phyloP scores from a whole-genome alignment of 2,113 vertebrate genomes.

The Lonchura striata region DNA sequence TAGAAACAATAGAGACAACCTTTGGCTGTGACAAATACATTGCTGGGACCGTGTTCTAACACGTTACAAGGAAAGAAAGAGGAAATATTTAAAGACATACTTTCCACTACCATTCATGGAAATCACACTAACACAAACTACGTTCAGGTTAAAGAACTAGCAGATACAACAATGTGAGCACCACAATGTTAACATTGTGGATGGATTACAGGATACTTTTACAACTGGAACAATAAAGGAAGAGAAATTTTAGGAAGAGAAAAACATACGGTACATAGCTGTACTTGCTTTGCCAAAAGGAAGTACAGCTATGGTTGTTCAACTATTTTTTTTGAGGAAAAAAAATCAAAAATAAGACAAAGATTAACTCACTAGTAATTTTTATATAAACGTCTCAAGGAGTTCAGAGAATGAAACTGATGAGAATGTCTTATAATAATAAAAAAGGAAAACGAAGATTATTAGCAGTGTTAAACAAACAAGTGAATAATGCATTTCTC shows the following conservation, averaged over 20 bases:
- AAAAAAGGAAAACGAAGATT: constrained; percentile 43
- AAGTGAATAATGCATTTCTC: constrained; percentile 35
- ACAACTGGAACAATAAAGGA: constrained; percentile 47
- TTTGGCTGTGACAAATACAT: neutral
- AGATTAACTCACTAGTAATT: constrained; percentile 84
- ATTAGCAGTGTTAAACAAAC: constrained; percentile 30
- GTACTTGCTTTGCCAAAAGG: constrained; percentile 7
- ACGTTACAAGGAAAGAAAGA: neutral
- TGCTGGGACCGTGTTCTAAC: neutral
- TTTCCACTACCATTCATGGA: neutral
- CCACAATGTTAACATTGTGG: constrained; percentile 43
- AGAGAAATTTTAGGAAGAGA: neutral
- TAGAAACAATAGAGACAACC: neutral
- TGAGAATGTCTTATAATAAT: constrained; percentile 78
- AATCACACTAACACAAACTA: constrained; percentile 1
- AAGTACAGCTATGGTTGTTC: neutral
- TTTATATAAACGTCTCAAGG: constrained; percentile 89
- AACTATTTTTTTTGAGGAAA: neutral
- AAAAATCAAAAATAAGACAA: constrained; percentile 40
- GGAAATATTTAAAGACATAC: neutral
- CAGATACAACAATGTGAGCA: constrained; percentile 15
- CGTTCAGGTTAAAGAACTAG: constrained; percentile 8
- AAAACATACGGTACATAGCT: neutral
- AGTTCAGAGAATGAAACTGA: constrained; percentile 82
- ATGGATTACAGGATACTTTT: constrained; percentile 51